These are phyloP conservation scores for Prionace glauca DNA, from an alignment of 2,797 vertebrate species.

Conservation along the genomic window DNA sequence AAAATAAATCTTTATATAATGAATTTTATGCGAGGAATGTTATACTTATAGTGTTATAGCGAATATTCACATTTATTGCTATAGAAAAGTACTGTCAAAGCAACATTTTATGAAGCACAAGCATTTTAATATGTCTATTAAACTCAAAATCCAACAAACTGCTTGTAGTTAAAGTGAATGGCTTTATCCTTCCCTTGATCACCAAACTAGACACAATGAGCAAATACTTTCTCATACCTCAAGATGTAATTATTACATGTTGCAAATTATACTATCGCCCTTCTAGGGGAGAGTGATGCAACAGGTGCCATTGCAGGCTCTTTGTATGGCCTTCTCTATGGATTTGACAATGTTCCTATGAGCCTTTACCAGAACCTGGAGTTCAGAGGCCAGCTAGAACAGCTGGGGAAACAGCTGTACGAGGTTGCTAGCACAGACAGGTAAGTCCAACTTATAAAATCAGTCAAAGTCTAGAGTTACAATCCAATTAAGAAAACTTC, in stretches of 20 bases:
- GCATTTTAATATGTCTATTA: not conserved
- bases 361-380: slow-evolving; percentile 36
- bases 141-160: not conserved
- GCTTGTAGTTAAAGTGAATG: not conserved
- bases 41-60: not conserved
- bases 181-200: not conserved
- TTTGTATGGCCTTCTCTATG: slow-evolving; percentile 39
- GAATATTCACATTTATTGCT: not conserved
- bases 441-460: slow-evolving; percentile 12
- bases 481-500: not conserved
- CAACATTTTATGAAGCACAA: not conserved
- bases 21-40: not conserved
- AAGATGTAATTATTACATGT: not conserved
- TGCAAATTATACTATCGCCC: not conserved
- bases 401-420: slow-evolving; percentile 37
- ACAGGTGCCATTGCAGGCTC: slow-evolving; percentile 38
- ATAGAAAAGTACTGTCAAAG: not conserved
- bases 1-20: too few relatives aligned
- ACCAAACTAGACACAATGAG: not conserved
- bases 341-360: slow-evolving; percentile 35
- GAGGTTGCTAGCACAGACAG: slow-evolving; percentile 30
- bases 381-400: slow-evolving; percentile 33
- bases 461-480: not conserved
- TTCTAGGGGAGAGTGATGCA: slow-evolving; percentile 39
- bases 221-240: not conserved